phyloP scores from a whole-genome alignment of 2,797 vertebrate genomes.

The Alca torda region DNA sequence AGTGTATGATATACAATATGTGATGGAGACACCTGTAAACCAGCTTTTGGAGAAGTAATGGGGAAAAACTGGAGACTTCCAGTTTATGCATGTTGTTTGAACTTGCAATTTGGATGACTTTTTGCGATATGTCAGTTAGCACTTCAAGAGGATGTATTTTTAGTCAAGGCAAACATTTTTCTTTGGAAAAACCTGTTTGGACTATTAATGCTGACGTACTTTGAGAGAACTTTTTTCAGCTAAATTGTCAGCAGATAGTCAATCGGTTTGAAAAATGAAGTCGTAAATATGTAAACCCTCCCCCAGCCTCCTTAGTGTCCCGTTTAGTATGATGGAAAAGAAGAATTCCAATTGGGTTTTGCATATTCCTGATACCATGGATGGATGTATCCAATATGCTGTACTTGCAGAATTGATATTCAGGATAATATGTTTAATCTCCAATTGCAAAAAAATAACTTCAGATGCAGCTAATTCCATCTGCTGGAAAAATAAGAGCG shows the following conservation, averaged over 20 bases:
- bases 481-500: conserved; percentile 18
- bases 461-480: conserved; percentile 45
- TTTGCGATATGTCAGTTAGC: background rate
- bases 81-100: background rate
- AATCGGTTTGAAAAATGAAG: background rate
- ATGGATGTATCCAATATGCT: background rate
- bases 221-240: background rate
- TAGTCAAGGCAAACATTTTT: conserved; percentile 4
- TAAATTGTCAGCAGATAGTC: background rate
- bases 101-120: background rate
- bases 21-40: background rate
- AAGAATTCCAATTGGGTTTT: background rate
- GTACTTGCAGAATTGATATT: conserved; percentile 5
- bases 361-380: background rate
- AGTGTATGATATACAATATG: accelerated
- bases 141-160: conserved; percentile 24
- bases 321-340: background rate
- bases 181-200: conserved; percentile 19
- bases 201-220: background rate
- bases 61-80: background rate
- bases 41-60: background rate
- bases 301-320: background rate
- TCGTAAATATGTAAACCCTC: background rate
- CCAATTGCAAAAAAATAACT: conserved; percentile 17
- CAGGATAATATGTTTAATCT: conserved; percentile 3